phyloP scores from a whole-genome alignment of 37 sponge, comb jelly and placozoan genomes.

The Axinella damicornis region DNA sequence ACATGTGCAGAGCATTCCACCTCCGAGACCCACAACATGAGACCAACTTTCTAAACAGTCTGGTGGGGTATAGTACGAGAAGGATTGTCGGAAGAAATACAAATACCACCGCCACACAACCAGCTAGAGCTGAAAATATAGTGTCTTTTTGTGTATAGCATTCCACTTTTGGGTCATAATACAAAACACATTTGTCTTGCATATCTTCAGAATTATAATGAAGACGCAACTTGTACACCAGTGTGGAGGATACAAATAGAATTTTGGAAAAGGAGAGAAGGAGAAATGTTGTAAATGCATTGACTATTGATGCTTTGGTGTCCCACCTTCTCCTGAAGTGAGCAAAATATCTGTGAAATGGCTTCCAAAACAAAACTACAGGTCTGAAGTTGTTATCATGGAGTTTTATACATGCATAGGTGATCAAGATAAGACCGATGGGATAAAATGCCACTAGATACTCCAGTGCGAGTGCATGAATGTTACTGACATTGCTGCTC shows the following conservation, averaged over 20 bases:
- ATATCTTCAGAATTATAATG: not conserved
- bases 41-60: not conserved
- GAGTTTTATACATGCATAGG: not conserved
- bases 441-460: constrained; percentile 26
- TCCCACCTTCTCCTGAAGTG: constrained; percentile 8
- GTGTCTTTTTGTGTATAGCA: not conserved
- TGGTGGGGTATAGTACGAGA: constrained; percentile 13
- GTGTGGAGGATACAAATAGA: not conserved
- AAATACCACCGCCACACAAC: not conserved
- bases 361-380: not conserved
- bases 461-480: not conserved
- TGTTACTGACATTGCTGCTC: not conserved
- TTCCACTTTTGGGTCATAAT: constrained; percentile 4
- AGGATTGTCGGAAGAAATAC: constrained; percentile 7
- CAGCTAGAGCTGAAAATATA: not conserved
- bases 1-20: not conserved
- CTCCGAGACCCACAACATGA: not conserved
- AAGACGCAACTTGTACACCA: constrained; percentile 8
- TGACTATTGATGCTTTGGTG: not conserved
- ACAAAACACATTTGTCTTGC: not conserved
- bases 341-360: not conserved
- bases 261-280: constrained; percentile 14
- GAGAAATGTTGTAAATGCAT: constrained; percentile 38
- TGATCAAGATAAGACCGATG: not conserved
- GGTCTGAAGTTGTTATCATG: not conserved